These are phyloP conservation scores for Cephus pulcher DNA, from an alignment of 2,888 invertebrate species.

Conservation along the genomic window DNA sequence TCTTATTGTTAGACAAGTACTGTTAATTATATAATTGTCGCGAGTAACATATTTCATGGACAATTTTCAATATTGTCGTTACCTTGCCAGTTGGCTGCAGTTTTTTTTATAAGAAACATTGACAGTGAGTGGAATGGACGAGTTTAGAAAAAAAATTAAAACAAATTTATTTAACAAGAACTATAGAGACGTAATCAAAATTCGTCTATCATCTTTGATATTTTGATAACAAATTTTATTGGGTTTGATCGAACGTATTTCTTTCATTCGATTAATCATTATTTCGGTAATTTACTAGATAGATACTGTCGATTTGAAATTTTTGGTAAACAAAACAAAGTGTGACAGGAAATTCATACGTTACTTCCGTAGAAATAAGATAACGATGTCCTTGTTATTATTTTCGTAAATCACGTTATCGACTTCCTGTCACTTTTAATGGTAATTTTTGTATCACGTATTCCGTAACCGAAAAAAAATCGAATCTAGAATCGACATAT, in stretches of 20 bases:
- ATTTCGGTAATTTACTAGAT: neutral
- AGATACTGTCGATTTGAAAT: neutral
- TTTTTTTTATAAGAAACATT: neutral
- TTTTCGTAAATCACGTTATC: too few relatives aligned
- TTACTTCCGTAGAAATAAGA: neutral
- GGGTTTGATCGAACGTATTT: neutral
- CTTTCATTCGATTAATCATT: neutral
- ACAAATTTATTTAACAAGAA: neutral
- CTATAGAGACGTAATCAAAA: neutral
- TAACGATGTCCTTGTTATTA: too few relatives aligned
- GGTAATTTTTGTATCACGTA: neutral
- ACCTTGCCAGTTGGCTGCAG: neutral
- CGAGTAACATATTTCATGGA: neutral
- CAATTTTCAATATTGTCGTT: neutral
- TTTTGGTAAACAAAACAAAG: neutral
- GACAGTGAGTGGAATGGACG: neutral
- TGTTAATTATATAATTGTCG: neutral
- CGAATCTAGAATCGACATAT: neutral
- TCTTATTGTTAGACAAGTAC: neutral
- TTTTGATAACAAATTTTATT: neutral
- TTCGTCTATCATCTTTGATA: neutral
- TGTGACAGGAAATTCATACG: neutral
- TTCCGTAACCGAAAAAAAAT: neutral
- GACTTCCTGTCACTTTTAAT: too few relatives aligned
- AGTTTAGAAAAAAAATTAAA: neutral